phyloP scores from a whole-genome alignment of 2,113 vertebrate genomes.

The Bujurquina vittata region DNA sequence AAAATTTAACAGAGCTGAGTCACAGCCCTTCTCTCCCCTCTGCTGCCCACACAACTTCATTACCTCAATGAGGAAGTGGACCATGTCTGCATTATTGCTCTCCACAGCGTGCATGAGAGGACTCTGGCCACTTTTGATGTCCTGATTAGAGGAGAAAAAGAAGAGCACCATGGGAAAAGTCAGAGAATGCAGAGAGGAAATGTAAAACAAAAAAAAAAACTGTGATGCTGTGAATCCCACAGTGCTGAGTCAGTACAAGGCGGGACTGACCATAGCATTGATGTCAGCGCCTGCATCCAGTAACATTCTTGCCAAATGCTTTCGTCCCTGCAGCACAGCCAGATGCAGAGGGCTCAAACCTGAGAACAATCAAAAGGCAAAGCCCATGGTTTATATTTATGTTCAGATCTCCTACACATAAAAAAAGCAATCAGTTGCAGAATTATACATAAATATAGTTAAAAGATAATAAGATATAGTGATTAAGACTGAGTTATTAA shows the following conservation, averaged over 20 bases:
- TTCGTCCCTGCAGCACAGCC: constrained; percentile 79
- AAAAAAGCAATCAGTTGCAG: not conserved
- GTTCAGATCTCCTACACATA: not conserved
- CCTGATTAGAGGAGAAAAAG: constrained; percentile 69
- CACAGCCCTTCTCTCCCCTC: constrained; percentile 21
- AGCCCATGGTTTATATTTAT: not conserved
- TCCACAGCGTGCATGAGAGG: constrained; percentile 90
- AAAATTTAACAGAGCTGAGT: constrained; percentile 44
- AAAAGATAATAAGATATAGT: no score
- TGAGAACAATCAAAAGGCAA: constrained; percentile 46
- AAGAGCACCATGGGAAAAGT: constrained; percentile 38
- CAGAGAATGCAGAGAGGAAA: constrained; percentile 10
- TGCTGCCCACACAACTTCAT: constrained; percentile 15
- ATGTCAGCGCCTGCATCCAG: constrained; percentile 85
- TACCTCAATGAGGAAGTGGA: constrained; percentile 88
- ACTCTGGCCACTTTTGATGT: constrained; percentile 89
- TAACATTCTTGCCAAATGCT: constrained; percentile 77
- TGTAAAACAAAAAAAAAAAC: not conserved
- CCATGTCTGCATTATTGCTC: constrained; percentile 83
- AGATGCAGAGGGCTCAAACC: constrained; percentile 88
- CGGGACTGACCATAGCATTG: constrained; percentile 84
- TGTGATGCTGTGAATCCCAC: constrained; percentile 21
- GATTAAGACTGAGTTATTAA: no score
- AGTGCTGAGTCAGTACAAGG: constrained; percentile 27
- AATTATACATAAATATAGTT: not conserved